These are phyloP conservation scores for Xerus rutilus DNA, from an alignment of 2,797 vertebrate genomes.

Conservation along the genomic window DNA sequence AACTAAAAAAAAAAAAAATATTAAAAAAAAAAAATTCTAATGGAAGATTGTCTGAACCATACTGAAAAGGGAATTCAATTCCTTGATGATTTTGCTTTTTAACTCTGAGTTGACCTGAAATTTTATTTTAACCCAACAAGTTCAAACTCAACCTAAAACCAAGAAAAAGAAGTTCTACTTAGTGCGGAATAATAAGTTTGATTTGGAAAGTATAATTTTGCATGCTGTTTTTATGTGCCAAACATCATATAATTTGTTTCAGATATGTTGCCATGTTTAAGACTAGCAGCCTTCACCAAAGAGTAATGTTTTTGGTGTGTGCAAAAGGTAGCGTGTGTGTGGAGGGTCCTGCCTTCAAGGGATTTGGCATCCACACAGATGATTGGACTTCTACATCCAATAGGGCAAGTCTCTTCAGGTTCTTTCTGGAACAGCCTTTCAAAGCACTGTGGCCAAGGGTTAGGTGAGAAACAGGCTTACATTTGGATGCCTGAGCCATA, in stretches of 20 bases:
- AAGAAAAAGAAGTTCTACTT: constrained; percentile 24
- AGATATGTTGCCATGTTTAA: neutral
- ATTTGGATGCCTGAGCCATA: neutral
- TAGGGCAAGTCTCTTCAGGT: constrained; percentile 61
- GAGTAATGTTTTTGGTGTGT: neutral
- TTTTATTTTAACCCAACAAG: constrained; percentile 30
- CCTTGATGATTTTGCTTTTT: constrained; percentile 29
- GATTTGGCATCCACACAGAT: neutral
- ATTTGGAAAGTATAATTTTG: constrained; percentile 11
- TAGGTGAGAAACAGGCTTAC: constrained; percentile 6
- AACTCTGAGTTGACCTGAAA: neutral
- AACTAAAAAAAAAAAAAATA: too few relatives aligned
- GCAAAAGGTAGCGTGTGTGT: neutral
- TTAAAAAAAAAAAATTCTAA: constrained; percentile 38
- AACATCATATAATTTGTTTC: neutral
- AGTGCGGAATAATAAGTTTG: neutral
- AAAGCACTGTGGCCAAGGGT: neutral
- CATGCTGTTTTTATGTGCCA: neutral
- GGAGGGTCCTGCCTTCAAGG: neutral
- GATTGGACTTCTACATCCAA: neutral
- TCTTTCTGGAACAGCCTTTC: constrained; percentile 51
- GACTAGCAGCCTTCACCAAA: neutral
- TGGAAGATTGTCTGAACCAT: neutral
- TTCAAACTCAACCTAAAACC: constrained; percentile 24
- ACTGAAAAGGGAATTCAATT: constrained; percentile 27